phyloP scores from a whole-genome alignment of 2,888 invertebrate genomes.

The Prosapia bicincta region DNA sequence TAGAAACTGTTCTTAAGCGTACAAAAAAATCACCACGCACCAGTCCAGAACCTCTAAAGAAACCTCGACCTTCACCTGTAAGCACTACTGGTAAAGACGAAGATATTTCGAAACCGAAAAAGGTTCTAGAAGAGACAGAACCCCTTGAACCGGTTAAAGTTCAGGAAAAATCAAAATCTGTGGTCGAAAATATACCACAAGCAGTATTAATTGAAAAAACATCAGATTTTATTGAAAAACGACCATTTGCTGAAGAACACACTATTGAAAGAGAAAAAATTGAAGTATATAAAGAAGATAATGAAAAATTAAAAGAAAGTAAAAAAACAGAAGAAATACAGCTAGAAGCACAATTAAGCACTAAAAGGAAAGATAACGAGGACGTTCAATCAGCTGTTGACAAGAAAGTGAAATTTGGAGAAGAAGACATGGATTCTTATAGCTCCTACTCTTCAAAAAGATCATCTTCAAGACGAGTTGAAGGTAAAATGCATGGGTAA shows the following conservation, averaged over 20 bases:
- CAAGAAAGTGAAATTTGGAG: conserved; percentile 15
- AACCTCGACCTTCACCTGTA: background rate
- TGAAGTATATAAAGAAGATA: conserved; percentile 32
- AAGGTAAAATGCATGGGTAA: conserved; percentile 9
- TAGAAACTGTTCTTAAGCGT: background rate
- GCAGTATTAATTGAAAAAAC: background rate
- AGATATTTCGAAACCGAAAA: background rate
- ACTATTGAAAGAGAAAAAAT: conserved; percentile 28
- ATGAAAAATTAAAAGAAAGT: background rate
- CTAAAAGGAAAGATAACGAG: background rate
- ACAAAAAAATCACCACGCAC: background rate
- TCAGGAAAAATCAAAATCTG: background rate
- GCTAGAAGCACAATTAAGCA: background rate
- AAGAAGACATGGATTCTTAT: conserved; percentile 37
- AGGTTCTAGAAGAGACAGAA: background rate
- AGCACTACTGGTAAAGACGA: background rate
- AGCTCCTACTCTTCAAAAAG: conserved; percentile 21
- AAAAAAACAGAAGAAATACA: background rate
- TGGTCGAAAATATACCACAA: background rate
- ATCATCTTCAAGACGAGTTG: conserved; percentile 20
- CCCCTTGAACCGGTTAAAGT: background rate
- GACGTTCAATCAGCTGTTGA: background rate
- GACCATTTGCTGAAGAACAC: background rate
- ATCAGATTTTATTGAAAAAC: background rate
- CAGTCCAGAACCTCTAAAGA: conserved; percentile 23